Evolutionary conservation across 2,888 invertebrate species (phyloP).

Genomic region (Brachyopa scutellaris): DNA sequence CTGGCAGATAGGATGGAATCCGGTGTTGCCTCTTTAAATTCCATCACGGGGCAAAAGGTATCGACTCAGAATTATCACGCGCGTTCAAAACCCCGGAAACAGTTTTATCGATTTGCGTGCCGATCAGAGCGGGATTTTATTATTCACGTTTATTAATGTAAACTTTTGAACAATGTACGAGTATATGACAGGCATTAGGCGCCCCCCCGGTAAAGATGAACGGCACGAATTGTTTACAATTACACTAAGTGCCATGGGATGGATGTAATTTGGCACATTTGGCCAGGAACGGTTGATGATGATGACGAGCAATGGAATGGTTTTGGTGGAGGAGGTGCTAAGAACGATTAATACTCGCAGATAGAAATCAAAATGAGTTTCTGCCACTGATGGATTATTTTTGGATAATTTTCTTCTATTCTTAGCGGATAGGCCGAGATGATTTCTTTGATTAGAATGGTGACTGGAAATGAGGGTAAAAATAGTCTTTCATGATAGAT

Average conservation of each 20-base stretch:
- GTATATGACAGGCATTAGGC: constrained; percentile 18
- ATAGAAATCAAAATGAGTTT: constrained; percentile 47
- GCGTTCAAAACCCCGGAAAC: constrained; percentile 10
- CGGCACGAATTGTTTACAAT: constrained; percentile 56
- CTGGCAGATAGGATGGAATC: too few relatives aligned
- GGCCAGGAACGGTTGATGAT: neutral
- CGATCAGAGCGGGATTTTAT: constrained; percentile 40
- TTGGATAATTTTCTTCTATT: constrained; percentile 40
- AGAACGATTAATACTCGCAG: constrained; percentile 41
- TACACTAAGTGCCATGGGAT: constrained; percentile 53
- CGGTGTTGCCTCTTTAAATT: neutral
- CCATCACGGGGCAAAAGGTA: constrained; percentile 2
- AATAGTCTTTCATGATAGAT: constrained; percentile 13
- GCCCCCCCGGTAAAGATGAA: neutral
- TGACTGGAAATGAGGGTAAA: neutral
- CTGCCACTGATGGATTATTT: constrained; percentile 43
- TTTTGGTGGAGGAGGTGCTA: constrained; percentile 3
- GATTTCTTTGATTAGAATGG: constrained; percentile 15
- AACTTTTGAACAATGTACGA: constrained; percentile 47
- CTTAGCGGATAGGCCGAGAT: too few relatives aligned
- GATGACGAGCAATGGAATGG: constrained; percentile 8
- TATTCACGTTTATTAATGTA: constrained; percentile 38
- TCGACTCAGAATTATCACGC: constrained; percentile 1
- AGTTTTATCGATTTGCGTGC: constrained; percentile 42
- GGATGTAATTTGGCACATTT: constrained; percentile 62